Evolutionary conservation across 2,888 invertebrate genomes (phyloP), one percentile per base, ranked within the genome.

Genomic region (Carpatolechia fugitivella): DNA sequence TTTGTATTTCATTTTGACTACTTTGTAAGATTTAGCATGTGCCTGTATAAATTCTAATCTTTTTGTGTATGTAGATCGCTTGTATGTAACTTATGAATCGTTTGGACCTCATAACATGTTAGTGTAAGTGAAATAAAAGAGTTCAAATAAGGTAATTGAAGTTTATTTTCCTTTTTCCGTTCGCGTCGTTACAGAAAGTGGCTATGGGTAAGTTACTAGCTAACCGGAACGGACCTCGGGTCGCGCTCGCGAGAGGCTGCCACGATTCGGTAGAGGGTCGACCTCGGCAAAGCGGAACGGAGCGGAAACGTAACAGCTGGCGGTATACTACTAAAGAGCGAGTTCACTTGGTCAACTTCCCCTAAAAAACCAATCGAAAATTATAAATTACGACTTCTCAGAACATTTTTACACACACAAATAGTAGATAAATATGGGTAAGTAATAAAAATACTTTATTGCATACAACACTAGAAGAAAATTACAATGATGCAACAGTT

Each of bases 121-220:
- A 65, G 51, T 40, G 50, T 54, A 31, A 52, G 52, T 44, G 46
- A 60, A 62, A 62, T 64, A 63, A 65, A 52, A 52, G 44, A 50
- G 50, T 50, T 50, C 50, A 38, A 50, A 38, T 50, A 50, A 50
- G 38, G 36, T 20, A 36, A 49, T 50, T 50, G 38, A 29, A 38
- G 38, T 50, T 50, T 50, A 50, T 50, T 50, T 20, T 31, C 31
- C 31, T 24, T 38, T 36, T 30, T 30, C 31, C 29, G 29, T 20
- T 50, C 24, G 50, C 35, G 35, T 16, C n/a, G 31, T 35, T 35
- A 49, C 49, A 44, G 44, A 13, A 24, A 44, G 11, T 24, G 24
- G 13, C 13, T 44, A 24, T 44, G 29, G 44, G 24, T 44, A 29
- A 44, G 13, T 44, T 44, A 44, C 24, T 24, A 29, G 13, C 44